Percentiles rank a stretch among this genome's conserved stretches.
These are phyloP conservation scores for Drosophila bipectinata DNA, from an alignment of 1,140 invertebrate species.

Conservation along the genomic window DNA sequence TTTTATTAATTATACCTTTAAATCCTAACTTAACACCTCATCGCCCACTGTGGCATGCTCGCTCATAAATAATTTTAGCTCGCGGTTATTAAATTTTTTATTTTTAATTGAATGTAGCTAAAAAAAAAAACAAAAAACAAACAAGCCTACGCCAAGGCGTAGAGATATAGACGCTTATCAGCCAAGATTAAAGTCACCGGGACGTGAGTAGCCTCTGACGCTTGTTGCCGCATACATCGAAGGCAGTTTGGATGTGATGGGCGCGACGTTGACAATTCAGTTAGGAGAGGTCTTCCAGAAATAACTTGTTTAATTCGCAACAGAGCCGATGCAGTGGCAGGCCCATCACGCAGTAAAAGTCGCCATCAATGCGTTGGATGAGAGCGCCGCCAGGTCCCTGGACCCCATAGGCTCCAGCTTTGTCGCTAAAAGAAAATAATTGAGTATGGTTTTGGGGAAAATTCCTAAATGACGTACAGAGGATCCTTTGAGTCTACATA, in stretches of 20 bases:
- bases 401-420: conserved; percentile 97
- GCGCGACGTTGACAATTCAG: conserved; percentile 3
- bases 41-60: conserved; percentile 13
- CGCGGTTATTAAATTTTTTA: conserved; percentile 28
- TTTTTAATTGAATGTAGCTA: conserved; percentile 60
- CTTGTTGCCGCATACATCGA: conserved; percentile 18
- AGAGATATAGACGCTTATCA: conserved; percentile 55
- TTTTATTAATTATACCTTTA: too few relatives aligned
- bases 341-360: conserved; percentile 97
- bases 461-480: conserved; percentile 87
- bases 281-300: conserved; percentile 63
- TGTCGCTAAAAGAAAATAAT: conserved; percentile 88
- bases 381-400: conserved; percentile 95
- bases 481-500: conserved; percentile 95
- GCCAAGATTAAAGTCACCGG: conserved; percentile 24
- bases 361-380: conserved; percentile 94
- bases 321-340: conserved; percentile 93
- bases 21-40: background rate
- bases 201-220: conserved; percentile 63
- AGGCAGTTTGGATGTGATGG: conserved; percentile 23
- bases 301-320: conserved; percentile 87
- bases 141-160: conserved; percentile 9
- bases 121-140: conserved; percentile 35
- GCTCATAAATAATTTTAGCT: conserved; percentile 2
- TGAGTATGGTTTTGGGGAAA: background rate